Conservation (phyloP, 35 echinoderm and acorn worm species). For the Patiria miniata region DNA sequence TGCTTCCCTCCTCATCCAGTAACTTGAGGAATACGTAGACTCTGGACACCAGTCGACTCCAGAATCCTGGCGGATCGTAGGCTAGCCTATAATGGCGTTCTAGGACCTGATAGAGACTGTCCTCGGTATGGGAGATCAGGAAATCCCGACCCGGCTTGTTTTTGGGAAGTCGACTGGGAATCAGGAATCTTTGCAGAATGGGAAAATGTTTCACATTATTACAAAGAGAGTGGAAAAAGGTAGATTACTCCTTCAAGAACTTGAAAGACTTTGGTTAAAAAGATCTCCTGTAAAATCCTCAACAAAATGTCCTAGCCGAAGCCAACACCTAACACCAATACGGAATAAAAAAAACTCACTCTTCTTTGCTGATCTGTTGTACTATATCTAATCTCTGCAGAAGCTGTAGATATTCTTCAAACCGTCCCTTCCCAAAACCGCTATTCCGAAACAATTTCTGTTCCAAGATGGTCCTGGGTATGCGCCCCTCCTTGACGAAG, state of each 20-base stretch:
- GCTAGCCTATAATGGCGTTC: slow-evolving; percentile 56
- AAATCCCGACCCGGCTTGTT: slow-evolving; percentile 58
- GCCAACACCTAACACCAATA: no score
- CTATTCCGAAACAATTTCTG: slow-evolving; percentile 27
- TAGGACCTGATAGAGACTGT: no score
- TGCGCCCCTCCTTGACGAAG: slow-evolving; percentile 34
- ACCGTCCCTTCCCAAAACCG: slow-evolving; percentile 36
- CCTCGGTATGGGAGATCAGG: no score
- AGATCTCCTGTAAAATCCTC: no score
- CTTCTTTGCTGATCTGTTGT: slow-evolving; percentile 5
- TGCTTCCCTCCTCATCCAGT: slow-evolving; percentile 32
- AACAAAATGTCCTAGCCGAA: no score
- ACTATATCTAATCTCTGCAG: slow-evolving; percentile 65
- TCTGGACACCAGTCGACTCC: slow-evolving; percentile 72
- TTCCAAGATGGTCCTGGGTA: slow-evolving; percentile 24
- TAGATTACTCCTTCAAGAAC: no score
- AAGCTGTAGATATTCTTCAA: slow-evolving; percentile 62
- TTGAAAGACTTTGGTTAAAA: no score
- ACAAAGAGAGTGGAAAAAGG: no score
- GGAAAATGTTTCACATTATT: no score
- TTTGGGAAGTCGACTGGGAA: slow-evolving; percentile 58
- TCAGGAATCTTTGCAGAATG: slow-evolving; percentile 70
- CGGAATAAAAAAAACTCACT: no score
- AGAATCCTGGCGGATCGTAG: slow-evolving; percentile 72
- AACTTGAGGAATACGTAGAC: slow-evolving; percentile 60